phyloP scores from a whole-genome alignment of 2,113 vertebrate species.

The Variabilichromis moorii region DNA sequence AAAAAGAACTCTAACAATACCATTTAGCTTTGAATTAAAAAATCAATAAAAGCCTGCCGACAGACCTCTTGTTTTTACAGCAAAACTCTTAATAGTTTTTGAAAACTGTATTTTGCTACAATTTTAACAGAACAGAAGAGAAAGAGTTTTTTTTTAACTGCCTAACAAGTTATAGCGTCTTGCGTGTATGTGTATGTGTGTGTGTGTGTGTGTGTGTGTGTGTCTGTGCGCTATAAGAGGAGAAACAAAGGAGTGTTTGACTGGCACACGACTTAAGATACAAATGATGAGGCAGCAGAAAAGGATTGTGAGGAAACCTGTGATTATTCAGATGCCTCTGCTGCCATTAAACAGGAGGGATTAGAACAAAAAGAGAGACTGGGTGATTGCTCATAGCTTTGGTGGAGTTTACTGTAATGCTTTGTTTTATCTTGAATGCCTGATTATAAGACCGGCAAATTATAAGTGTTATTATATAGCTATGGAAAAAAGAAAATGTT shows the following conservation, averaged over 20 bases:
- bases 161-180: not conserved
- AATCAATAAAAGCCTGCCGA: not conserved
- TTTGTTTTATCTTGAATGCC: not conserved
- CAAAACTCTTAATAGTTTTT: not conserved
- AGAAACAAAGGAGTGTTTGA: conserved; percentile 26
- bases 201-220: not conserved
- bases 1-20: not conserved
- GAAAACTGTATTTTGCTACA: not conserved
- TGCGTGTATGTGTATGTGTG: not conserved
- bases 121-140: not conserved
- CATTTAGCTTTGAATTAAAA: not conserved
- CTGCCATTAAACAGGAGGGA: conserved; percentile 30
- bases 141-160: not conserved
- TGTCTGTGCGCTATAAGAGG: not conserved
- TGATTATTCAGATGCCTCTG: conserved; percentile 46
- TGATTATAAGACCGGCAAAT: conserved; percentile 18
- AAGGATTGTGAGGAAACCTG: conserved; percentile 21
- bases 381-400: conserved; percentile 6
- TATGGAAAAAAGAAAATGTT: not conserved
- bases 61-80: not conserved
- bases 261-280: conserved; percentile 3
- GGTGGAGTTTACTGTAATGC: conserved; percentile 16
- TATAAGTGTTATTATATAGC: not conserved
- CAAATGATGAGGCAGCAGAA: conserved; percentile 27
- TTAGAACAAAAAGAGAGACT: conserved; percentile 8